Evolutionary conservation across 2,113 vertebrate species (phyloP), one percentile per base, ranked within the genome.

Genomic region (Myiopsitta monachus): DNA sequence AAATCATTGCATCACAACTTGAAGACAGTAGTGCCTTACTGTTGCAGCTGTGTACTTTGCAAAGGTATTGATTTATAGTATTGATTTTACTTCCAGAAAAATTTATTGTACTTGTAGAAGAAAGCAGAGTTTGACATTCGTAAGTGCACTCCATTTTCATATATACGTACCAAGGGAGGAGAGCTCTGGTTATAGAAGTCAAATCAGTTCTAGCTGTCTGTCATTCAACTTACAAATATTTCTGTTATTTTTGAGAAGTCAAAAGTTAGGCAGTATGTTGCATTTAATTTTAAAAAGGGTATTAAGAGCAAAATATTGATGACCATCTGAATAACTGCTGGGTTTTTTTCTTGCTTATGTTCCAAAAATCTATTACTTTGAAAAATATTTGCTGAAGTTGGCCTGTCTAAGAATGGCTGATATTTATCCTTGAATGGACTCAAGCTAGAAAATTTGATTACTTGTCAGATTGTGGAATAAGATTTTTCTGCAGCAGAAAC

Each of bases 1-100:
- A 72, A 81, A 83, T 87, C 30, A 41, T 63, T 92, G 31, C 54
- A 18, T 88, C 63, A 27, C 76, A 80, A 16, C 54, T 49, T 64
- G 55, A 87, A 93, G 82, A 68, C 11, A 79, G 41, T 31, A 61
- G 39, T 64, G 54, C 52, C 66, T 73, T 77, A 73, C 38, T 79
- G 52, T 57, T 75, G 66, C 28, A 64, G 39, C 54, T 47, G 41
- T 75, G 63, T 87, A n/a, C 36, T 93, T 92, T 92, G 87, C 33
- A 68, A 84, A 92, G 66, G 31, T 67, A 94, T 93, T 92, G 87
- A 95, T 57, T 89, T 93, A 87, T 77, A 36, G 36, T 39, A 92
- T 93, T 87, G 90, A 94, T 94, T 90, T 96, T 90, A 84, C 88
- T 88, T 93, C 93, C 72, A 91, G 68, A 93, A 92, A 76, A 69